Conservation (phyloP, 2,797 vertebrate genomes). For the Neomorphus geoffroyi region DNA sequence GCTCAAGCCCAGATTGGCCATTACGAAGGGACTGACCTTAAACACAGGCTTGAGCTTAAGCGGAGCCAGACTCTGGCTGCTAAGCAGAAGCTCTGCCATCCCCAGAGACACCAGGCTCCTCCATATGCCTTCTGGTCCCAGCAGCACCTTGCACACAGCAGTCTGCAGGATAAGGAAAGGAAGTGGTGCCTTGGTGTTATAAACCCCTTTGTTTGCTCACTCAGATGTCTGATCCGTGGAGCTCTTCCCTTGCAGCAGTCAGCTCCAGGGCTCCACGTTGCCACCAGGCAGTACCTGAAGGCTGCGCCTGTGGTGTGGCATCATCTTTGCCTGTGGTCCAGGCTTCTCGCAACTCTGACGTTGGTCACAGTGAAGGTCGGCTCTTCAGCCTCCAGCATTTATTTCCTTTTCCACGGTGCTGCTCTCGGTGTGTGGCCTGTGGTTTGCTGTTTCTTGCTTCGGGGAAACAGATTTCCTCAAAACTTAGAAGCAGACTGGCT, state of each 20-base stretch:
- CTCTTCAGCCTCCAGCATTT: not conserved
- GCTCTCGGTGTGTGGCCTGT: not conserved
- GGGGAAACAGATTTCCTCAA: not conserved
- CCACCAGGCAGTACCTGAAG: not conserved
- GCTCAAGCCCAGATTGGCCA: not conserved
- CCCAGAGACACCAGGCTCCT: not conserved
- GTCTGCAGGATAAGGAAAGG: not conserved
- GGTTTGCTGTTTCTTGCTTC: not conserved
- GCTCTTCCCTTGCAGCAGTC: not conserved
- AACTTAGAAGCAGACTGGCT: not conserved
- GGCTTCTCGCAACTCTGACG: not conserved
- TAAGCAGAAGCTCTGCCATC: not conserved
- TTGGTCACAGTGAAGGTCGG: not conserved
- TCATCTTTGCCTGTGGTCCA: not conserved
- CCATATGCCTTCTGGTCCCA: not conserved
- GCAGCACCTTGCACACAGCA: not conserved
- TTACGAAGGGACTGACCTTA: not conserved
- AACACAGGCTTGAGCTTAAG: not conserved
- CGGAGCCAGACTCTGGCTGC: no score
- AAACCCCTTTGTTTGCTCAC: not conserved
- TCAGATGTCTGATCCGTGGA: not conserved
- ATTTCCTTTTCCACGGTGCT: not conserved
- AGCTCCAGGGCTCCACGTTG: fast-evolving
- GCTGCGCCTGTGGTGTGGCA: not conserved
- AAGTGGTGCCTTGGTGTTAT: not conserved